Base-by-base conservation (phyloP, 1,140 invertebrate genomes). In the Maniola jurtina region DNA sequence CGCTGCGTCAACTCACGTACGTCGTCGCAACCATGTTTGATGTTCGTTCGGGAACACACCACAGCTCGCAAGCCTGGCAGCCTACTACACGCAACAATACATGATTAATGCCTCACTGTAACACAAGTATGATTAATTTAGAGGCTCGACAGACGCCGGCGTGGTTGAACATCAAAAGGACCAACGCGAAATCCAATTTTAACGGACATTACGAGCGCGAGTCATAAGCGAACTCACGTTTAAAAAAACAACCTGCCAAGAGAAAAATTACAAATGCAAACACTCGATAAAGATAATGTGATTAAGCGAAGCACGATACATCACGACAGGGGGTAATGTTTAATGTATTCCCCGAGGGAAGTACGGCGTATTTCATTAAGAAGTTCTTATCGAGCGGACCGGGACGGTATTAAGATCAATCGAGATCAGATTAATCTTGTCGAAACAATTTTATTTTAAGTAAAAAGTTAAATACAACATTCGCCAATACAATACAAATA, bases 241-340 rank as follows among this genome's bases (percentile, higher is more conserved):
- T 61, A 50, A 48, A 38, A 61, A 61, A 25, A 40, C 11, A 63
- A 56, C 9, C 8, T 36, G 11, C 14, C 15, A 57, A 62, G 40
- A 42, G 34, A 16, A 25, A 61, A 60, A 74, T 76, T 68, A 67
- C 62, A 76, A 86, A 84, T 81, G 70, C 77, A 78, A 70, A 76
- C 69, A 69, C 62, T 73, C 77, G 76, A 84, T 83, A 75, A 78
- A 80, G 75, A 84, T 85, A 80, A 86, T 79, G 79, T 73, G 84
- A 86, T 84, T 34, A 85, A 86, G 79, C 72, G 80, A 79, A 83
- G 72, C 69, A 76, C 69, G 77, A 79, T 78, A 75, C 62, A 64
- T 74, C 78, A 55, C 82, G 58, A 73, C 81, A 68, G 84, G 85
- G 70, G 84, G 80, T 83, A 76, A 86, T 86, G 83, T 88, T 82